Percentiles rank a stretch among this genome's conserved stretches.
These are phyloP conservation scores for Standfussiana lucernea DNA, from an alignment of 2,888 invertebrate species.

Conservation along the genomic window DNA sequence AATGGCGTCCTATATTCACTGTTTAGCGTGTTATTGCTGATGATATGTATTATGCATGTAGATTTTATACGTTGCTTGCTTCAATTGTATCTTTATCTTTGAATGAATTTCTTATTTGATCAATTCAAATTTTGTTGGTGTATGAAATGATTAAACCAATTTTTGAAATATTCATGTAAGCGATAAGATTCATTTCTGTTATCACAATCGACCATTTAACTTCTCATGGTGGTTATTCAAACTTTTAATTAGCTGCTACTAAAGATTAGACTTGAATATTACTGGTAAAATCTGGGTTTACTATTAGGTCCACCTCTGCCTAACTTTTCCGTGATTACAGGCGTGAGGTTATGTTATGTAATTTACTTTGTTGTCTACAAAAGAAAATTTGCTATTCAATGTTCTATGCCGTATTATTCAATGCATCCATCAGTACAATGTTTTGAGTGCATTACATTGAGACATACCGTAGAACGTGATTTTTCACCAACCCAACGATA, in stretches of 20 bases:
- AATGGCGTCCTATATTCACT: slow-evolving; percentile 35
- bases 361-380: no score
- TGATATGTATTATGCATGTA: slow-evolving; percentile 63
- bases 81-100: slow-evolving; percentile 40
- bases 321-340: not conserved
- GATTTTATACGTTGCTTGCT: slow-evolving; percentile 48
- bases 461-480: no score
- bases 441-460: no score
- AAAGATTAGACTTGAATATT: not conserved
- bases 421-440: no score
- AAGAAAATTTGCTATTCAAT: no score
- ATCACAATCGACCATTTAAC: not conserved
- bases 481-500: no score
- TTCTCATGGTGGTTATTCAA: not conserved
- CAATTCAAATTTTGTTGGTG: slow-evolving; percentile 38
- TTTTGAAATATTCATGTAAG: slow-evolving; percentile 12
- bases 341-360: not conserved
- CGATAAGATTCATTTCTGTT: not conserved
- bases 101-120: slow-evolving; percentile 52
- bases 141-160: slow-evolving; percentile 10
- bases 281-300: not conserved
- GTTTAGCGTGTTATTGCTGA: slow-evolving; percentile 50
- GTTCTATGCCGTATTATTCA: no score
- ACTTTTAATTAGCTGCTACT: not conserved
- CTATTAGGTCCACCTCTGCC: not conserved